Base-by-base conservation (phyloP, 2,113 vertebrate species). In the Rhipidura dahli region DNA sequence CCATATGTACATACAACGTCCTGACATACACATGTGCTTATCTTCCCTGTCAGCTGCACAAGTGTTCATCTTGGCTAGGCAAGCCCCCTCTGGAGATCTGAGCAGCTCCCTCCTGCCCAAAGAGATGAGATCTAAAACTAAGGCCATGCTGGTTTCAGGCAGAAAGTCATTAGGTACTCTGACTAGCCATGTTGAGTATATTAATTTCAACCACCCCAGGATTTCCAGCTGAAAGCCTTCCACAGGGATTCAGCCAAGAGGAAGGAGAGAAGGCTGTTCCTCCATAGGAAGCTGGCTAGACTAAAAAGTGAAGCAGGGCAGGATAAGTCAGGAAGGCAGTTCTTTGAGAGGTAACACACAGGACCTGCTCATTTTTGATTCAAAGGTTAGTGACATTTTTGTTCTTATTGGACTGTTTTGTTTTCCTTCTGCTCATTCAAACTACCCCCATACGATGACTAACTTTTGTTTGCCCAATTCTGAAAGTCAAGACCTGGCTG, bases 161-260 rank as follows among this genome's bases (percentile, higher is more conserved):
- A 91, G 57, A 84, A 84, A 84, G 24, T 63, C 83, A 47, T 70
- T 30, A 77, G 54, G 69, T 63, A 14, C 56, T 81, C 42, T 22
- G 35, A 78, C n/a, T 89, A 63, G 51, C 73, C 82, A 93, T 23
- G 51, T 70, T 82, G 70, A 93, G 66, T 66, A 15, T 40, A 94
- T 93, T 84, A 63, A 69, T 79, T 93, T 69, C 78, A 91, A 12
- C 31, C 44, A 71, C 73, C 27, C 60, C 61, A 82, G 53, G 79
- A 83, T 64, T 85, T 90, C 70, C 79, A 93, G 54, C 85, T 94
- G 92, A 90, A 83, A 92, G 70, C 49, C 57, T 90, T 83, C 31
- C 6, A n/a, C 35, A 35, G 14, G 49, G 80, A 72, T 35, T 21
- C 65, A 79, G 79, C 70, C 82, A 93, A 93, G 57, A 85, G 53